Conservation (phyloP, 2,797 vertebrate species). For the Cossypha heuglini region DNA sequence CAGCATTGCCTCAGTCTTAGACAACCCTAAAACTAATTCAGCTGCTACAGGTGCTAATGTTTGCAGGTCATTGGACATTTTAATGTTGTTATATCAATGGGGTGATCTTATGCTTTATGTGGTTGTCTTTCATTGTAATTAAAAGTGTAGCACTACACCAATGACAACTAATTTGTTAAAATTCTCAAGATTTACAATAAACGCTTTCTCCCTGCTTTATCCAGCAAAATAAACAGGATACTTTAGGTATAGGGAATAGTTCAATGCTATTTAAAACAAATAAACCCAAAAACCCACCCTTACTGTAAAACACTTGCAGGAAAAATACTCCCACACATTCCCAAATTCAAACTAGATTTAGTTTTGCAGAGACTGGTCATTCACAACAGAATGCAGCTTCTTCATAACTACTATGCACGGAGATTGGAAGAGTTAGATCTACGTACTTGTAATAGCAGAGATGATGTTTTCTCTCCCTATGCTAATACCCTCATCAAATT, state of each 20-base stretch:
- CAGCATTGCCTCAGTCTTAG: conserved; percentile 40
- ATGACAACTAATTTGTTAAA: neutral
- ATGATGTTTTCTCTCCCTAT: accelerated
- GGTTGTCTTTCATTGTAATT: neutral
- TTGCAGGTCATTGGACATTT: neutral
- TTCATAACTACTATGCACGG: neutral
- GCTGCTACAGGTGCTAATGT: neutral
- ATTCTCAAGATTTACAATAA: neutral
- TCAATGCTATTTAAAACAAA: neutral
- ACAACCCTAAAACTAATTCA: neutral
- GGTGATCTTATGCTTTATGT: neutral
- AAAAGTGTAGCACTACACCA: neutral
- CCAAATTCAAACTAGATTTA: neutral
- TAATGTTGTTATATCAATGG: neutral
- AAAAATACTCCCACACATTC: neutral
- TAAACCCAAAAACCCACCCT: accelerated
- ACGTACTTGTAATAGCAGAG: neutral
- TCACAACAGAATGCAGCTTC: neutral
- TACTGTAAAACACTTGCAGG: neutral
- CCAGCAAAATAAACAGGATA: neutral
- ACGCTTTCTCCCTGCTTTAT: neutral
- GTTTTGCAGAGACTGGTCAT: neutral
- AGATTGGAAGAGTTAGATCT: neutral
- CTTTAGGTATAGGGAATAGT: neutral
- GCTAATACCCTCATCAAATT: neutral